Percentiles rank a stretch among this genome's conserved stretches.
phyloP scores from a whole-genome alignment of 2,888 invertebrate species.

The Dascillus cervinus region DNA sequence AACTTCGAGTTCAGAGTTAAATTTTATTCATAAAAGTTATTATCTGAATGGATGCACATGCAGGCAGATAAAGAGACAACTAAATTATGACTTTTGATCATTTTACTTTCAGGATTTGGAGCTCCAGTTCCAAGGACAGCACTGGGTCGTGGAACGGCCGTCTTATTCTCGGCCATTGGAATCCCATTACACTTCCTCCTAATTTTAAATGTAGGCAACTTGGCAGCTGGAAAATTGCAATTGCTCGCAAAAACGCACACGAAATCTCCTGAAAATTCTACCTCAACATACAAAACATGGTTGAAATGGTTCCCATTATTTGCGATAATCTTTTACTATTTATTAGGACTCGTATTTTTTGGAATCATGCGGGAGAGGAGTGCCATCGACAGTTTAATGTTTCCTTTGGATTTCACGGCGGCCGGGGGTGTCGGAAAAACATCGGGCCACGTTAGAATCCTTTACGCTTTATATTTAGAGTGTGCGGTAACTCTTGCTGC shows the following conservation, averaged over 20 bases:
- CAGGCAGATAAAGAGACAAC: background rate
- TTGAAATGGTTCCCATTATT: slow-evolving; percentile 42
- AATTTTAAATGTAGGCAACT: slow-evolving; percentile 48
- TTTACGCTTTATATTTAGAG: slow-evolving; percentile 62
- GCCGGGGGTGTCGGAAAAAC: slow-evolving; percentile 59
- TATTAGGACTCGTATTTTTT: slow-evolving; percentile 52
- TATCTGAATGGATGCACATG: background rate
- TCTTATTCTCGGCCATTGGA: slow-evolving; percentile 58
- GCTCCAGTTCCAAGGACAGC: slow-evolving; percentile 63
- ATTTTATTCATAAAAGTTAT: too few relatives aligned
- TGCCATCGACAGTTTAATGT: slow-evolving; percentile 51
- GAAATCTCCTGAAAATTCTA: slow-evolving; percentile 11
- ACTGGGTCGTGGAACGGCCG: slow-evolving; percentile 53
- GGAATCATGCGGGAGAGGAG: slow-evolving; percentile 48
- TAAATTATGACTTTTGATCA: background rate
- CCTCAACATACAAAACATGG: slow-evolving; percentile 27
- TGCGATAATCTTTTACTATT: slow-evolving; percentile 48
- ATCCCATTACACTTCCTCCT: slow-evolving; percentile 61
- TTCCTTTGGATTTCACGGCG: slow-evolving; percentile 64
- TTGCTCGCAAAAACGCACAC: slow-evolving; percentile 28
- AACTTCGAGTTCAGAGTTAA: too few relatives aligned
- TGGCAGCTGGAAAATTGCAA: slow-evolving; percentile 45
- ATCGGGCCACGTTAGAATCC: slow-evolving; percentile 49
- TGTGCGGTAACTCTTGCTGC: slow-evolving; percentile 57
- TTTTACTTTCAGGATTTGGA: slow-evolving; percentile 53